Base-by-base conservation (phyloP, 2,797 vertebrate genomes). In the Remorina albescens region DNA sequence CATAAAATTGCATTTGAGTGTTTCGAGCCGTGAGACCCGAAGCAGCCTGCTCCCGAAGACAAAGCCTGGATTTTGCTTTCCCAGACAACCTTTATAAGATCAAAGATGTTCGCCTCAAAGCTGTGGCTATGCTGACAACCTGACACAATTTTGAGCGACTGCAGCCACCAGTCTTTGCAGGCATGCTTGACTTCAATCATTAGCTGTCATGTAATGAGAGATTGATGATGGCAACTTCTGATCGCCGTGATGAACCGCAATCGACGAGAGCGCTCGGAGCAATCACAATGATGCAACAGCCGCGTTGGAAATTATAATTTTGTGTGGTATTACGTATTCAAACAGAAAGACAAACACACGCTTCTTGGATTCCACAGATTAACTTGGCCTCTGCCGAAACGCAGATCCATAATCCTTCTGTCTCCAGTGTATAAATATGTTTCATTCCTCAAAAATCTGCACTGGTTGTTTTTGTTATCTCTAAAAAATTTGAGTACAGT, bases 51-150 rank as follows among this genome's bases (percentile, higher is more conserved):
- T 47, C 50, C n/a, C 30, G 66, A 34, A n/a, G 53, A 73, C 64
- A 67, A 71, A 81, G 49, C 67, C 73, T 34, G 71, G 67, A 60
- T 72, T 76, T 44, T 66, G 34, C 50, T 16, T 60, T 42, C 59
- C 32, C 2, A 39, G 71, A 76, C 63, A 63, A 36, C 30, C 64
- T 36, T 36, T 26, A 32, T 25, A 5, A 78, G 75, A 74, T 82
- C 74, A 81, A 25, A 71, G 55, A 47, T 72, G 60, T 80, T 82
- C 63, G 37, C 55, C 19, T 55, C 19, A 77, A 72, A 86, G 76
- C 65, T 19, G 11, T 21, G 11, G 8, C 25, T 47, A 23, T 47
- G 78, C 74, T 26, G 34, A 64, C 39, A 71, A 32, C n/a, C 65
- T 36, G 67, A 72, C 70, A 49, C 46, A 44, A 53, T 63, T 32